These are phyloP conservation scores for Nothocercus julius DNA, from an alignment of 2,113 vertebrate genomes.

Conservation along the genomic window DNA sequence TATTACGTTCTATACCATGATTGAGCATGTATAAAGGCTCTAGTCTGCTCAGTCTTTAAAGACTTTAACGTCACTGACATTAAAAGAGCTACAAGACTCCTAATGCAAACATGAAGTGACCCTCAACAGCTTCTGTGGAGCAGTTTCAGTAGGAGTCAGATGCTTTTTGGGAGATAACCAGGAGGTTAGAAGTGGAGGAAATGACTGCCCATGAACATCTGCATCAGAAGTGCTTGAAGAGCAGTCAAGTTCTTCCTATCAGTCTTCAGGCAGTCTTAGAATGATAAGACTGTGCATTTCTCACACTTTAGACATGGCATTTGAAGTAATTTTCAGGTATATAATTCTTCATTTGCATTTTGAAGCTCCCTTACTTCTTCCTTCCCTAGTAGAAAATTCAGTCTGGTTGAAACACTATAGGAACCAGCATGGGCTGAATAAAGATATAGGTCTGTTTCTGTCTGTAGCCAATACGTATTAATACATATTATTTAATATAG, in stretches of 20 bases:
- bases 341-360: not conserved
- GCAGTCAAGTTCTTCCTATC: not conserved
- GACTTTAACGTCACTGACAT: not conserved
- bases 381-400: not conserved
- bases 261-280: not conserved
- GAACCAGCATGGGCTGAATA: not conserved
- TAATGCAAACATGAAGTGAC: not conserved
- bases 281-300: not conserved
- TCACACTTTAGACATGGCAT: not conserved
- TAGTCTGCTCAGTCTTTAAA: not conserved
- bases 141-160: not conserved
- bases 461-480: not conserved
- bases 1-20: not conserved
- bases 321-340: not conserved
- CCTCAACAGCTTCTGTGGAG: not conserved
- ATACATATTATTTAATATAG: not conserved
- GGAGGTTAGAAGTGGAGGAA: not conserved
- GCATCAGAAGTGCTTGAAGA: not conserved
- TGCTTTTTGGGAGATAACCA: not conserved
- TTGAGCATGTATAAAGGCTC: not conserved
- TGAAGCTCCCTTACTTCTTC: not conserved
- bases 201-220: not conserved
- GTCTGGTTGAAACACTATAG: not conserved
- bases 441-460: not conserved
- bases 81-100: not conserved